phyloP scores from a whole-genome alignment of 2,797 vertebrate species.

The Chromis chromis region DNA sequence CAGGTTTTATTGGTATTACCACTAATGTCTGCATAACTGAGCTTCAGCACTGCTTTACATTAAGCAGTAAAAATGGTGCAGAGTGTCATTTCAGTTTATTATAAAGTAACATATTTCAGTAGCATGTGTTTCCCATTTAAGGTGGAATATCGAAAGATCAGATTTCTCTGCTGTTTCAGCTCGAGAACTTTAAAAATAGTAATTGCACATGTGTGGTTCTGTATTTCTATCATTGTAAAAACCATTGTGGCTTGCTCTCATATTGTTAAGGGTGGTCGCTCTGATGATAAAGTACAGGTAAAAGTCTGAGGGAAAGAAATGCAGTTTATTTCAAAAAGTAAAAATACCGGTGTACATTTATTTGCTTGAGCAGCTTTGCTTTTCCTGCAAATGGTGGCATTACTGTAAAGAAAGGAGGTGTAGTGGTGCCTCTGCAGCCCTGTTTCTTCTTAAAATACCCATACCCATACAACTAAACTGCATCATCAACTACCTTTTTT shows the following conservation, averaged over 20 bases:
- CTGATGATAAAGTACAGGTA: background rate
- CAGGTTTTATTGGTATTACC: background rate
- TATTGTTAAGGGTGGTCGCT: background rate
- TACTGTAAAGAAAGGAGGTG: too few species aligned
- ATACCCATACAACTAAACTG: too few species aligned
- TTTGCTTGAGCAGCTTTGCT: too few species aligned
- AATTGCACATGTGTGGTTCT: conserved; percentile 9
- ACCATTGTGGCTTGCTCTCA: background rate
- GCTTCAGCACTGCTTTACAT: background rate
- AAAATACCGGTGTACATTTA: too few species aligned
- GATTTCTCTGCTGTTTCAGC: conserved; percentile 24
- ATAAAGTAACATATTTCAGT: background rate
- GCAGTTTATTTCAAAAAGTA: too few species aligned
- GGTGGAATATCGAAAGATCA: conserved; percentile 2
- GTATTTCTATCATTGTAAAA: background rate
- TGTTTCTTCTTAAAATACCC: too few species aligned
- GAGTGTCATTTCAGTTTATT: background rate
- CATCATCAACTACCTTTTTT: too few species aligned
- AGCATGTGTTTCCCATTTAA: conserved; percentile 37
- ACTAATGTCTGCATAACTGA: background rate
- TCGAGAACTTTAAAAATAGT: background rate
- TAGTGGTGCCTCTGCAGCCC: too few species aligned
- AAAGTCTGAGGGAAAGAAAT: too few species aligned
- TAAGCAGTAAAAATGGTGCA: background rate
- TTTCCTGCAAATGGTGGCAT: too few species aligned